Evolutionary conservation across 64 coral and sea anemone species (phyloP).

Genomic region (Astreopora myriophthalma): DNA sequence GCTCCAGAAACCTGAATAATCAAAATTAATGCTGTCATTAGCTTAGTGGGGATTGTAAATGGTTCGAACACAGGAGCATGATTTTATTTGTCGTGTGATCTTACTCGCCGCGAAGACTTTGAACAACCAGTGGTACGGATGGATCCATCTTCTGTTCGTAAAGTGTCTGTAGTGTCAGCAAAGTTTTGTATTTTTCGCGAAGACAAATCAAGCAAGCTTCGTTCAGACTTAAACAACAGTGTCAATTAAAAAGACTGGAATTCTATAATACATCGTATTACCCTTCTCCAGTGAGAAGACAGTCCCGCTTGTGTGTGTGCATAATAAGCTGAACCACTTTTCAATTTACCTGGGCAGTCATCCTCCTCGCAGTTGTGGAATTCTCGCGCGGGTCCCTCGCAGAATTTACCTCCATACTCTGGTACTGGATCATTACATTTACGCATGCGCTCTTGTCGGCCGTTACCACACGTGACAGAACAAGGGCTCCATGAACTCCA

Average conservation of each 20-base stretch:
- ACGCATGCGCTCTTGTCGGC: constrained; percentile 80
- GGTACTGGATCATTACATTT: constrained; percentile 78
- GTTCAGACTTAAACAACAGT: neutral
- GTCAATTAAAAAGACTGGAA: neutral
- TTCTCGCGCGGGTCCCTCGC: constrained; percentile 90
- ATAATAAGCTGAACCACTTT: neutral
- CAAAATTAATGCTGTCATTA: neutral
- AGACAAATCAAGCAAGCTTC: neutral
- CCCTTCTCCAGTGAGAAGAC: neutral
- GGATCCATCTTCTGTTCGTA: too few species aligned
- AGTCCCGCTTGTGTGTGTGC: neutral
- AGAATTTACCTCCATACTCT: constrained; percentile 91
- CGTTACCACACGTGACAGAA: constrained; percentile 95
- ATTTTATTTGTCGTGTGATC: neutral
- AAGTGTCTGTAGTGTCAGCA: too few species aligned
- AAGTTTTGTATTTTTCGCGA: neutral
- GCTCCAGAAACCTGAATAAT: constrained; percentile 78
- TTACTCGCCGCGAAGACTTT: too few species aligned
- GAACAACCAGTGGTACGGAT: too few species aligned
- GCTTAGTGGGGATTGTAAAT: neutral
- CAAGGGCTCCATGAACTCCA: constrained; percentile 96
- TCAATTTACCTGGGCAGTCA: constrained; percentile 74
- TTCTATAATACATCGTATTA: neutral
- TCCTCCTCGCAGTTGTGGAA: constrained; percentile 95
- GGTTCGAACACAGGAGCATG: neutral